Percentiles rank a stretch among this genome's conserved stretches.
Evolutionary conservation across 2,113 vertebrate genomes (phyloP).

Genomic region (Diphyllodes magnificus): DNA sequence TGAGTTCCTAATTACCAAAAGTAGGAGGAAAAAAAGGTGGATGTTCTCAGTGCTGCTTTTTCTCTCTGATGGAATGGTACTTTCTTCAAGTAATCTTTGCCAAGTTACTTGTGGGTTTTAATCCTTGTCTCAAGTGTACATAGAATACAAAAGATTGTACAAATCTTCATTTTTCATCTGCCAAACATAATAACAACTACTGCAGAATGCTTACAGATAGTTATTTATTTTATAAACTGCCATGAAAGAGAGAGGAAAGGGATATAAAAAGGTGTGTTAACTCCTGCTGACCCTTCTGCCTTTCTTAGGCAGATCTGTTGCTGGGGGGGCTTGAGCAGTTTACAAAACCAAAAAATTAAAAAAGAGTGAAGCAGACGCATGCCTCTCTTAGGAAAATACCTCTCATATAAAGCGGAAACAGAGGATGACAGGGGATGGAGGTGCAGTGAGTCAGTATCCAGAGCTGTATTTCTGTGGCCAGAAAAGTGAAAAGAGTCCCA

Average conservation of each 20-base stretch:
- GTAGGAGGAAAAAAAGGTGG: not conserved
- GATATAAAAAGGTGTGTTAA: not conserved
- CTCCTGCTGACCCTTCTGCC: not conserved
- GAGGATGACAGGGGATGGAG: not conserved
- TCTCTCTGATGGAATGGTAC: not conserved
- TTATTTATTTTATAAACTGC: not conserved
- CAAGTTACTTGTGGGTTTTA: conserved; percentile 14
- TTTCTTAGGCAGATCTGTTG: not conserved
- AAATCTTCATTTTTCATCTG: not conserved
- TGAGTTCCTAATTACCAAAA: not conserved
- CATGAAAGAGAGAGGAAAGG: not conserved
- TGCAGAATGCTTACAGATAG: not conserved
- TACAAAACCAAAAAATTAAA: not conserved
- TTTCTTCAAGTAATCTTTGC: not conserved
- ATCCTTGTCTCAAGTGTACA: not conserved
- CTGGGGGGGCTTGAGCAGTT: not conserved
- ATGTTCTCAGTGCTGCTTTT: not conserved
- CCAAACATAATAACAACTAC: not conserved
- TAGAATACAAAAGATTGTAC: not conserved
- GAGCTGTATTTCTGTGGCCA: not conserved
- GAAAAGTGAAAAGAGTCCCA: not conserved
- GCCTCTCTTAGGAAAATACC: conserved; percentile 4
- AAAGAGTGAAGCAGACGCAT: not conserved
- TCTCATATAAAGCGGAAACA: not conserved
- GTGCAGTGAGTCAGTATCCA: not conserved